These are phyloP conservation scores for Xiphophorus hellerii DNA, from an alignment of 2,113 vertebrate species.

Conservation along the genomic window DNA sequence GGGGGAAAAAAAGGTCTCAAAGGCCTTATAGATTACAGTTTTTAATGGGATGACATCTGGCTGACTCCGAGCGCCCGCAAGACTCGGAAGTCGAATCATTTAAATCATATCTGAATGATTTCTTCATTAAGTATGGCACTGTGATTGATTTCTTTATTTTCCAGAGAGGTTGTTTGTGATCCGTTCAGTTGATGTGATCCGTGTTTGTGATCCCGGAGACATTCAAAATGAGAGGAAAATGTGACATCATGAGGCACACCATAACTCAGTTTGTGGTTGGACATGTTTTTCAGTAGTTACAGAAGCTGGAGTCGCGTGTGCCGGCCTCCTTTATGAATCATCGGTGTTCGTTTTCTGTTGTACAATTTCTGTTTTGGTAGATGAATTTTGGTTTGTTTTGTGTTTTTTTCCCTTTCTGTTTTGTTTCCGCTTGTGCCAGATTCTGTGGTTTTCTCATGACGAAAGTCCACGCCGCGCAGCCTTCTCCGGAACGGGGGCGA, in stretches of 20 bases:
- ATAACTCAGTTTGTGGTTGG: conserved; percentile 65
- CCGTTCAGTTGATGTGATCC: background rate
- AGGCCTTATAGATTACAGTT: conserved; percentile 24
- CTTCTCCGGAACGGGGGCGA: conserved; percentile 70
- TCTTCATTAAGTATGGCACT: conserved; percentile 5
- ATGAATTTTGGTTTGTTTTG: conserved; percentile 34
- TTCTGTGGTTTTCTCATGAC: conserved; percentile 73
- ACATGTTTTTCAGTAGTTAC: conserved; percentile 71
- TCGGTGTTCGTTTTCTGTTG: conserved; percentile 55
- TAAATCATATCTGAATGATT: conserved; percentile 5
- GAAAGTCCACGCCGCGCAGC: conserved; percentile 60
- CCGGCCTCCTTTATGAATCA: conserved; percentile 60
- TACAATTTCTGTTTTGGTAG: conserved; percentile 58
- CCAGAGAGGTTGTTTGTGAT: conserved; percentile 3
- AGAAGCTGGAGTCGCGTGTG: conserved; percentile 64
- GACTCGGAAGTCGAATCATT: conserved; percentile 39
- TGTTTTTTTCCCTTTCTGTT: conserved; percentile 3
- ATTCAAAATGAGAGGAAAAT: conserved; percentile 70
- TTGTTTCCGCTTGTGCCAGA: conserved; percentile 63
- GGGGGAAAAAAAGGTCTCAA: conserved; percentile 19
- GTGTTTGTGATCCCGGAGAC: conserved; percentile 45
- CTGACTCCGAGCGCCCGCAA: conserved; percentile 16
- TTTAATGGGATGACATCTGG: conserved; percentile 47
- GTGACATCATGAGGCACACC: conserved; percentile 66
- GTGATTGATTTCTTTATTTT: conserved; percentile 41